These are phyloP conservation scores for Pachyrhynchus sulphureomaculatus DNA, from an alignment of 1,140 invertebrate species.

Conservation along the genomic window DNA sequence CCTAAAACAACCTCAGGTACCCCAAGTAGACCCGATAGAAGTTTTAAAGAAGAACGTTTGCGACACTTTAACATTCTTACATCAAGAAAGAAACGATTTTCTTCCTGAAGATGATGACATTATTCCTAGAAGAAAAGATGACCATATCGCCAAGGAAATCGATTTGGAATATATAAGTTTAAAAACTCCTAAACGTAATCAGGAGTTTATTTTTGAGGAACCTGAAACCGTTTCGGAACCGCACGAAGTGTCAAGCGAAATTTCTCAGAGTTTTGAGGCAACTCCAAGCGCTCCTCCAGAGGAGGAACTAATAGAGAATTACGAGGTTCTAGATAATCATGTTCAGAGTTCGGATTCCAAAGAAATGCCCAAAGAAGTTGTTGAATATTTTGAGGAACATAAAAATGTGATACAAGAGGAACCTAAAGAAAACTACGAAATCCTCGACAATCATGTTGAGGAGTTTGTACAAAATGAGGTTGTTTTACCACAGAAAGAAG, in stretches of 20 bases:
- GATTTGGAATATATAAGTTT: slow-evolving; percentile 42
- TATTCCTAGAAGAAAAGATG: slow-evolving; percentile 48
- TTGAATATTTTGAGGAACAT: background rate
- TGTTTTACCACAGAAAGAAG: background rate
- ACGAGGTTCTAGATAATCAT: no score
- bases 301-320: no score
- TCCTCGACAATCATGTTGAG: background rate
- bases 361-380: background rate
- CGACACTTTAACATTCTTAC: slow-evolving; percentile 49
- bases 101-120: slow-evolving; percentile 48
- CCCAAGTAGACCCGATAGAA: slow-evolving; percentile 38
- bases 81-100: slow-evolving; percentile 51
- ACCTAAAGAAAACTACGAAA: background rate
- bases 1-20: slow-evolving; percentile 13
- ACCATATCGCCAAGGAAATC: slow-evolving; percentile 46
- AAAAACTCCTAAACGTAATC: slow-evolving; percentile 33
- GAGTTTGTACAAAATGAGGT: background rate
- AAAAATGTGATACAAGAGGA: background rate
- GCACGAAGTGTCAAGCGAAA: no score
- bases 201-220: slow-evolving; percentile 15
- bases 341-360: no score
- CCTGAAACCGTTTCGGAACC: background rate
- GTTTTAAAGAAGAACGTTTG: slow-evolving; percentile 46
- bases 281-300: no score
- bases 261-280: no score